These are phyloP conservation scores for Drepanosiphum platanoidis DNA, from an alignment of 2,888 invertebrate genomes.

Conservation along the genomic window DNA sequence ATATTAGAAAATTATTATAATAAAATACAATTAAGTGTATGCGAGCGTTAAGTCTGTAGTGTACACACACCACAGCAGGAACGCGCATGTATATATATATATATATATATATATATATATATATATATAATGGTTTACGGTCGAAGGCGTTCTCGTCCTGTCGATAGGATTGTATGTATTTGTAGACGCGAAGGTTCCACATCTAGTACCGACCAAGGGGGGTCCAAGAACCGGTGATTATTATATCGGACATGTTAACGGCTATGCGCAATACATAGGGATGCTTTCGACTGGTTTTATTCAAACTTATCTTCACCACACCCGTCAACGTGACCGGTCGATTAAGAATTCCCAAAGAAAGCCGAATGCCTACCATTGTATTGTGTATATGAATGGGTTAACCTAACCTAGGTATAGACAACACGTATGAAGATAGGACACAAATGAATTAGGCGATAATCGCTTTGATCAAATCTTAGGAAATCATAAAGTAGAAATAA, in stretches of 20 bases:
- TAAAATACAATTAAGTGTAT: constrained; percentile 30
- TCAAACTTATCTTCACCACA: constrained; percentile 22
- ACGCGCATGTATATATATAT: neutral
- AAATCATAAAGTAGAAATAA: neutral
- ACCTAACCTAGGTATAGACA: neutral
- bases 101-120: too few relatives aligned
- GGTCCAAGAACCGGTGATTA: constrained; percentile 33
- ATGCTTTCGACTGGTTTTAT: constrained; percentile 34
- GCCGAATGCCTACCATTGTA: neutral
- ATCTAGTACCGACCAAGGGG: constrained; percentile 20
- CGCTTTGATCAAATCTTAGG: neutral
- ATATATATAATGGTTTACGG: constrained; percentile 23
- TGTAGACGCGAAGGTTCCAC: neutral
- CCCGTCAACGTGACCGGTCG: constrained; percentile 12
- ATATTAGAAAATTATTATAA: constrained; percentile 29
- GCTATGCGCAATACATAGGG: constrained; percentile 2
- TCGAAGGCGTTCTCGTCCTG: constrained; percentile 35
- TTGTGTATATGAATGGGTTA: neutral
- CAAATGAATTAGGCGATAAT: neutral
- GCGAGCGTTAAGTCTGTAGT: neutral
- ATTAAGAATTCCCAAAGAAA: constrained; percentile 1
- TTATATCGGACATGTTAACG: constrained; percentile 33
- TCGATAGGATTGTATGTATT: constrained; percentile 25
- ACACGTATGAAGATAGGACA: neutral
- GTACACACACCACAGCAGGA: neutral